phyloP scores from a whole-genome alignment of 2,888 invertebrate species.

The Timandra comae region DNA sequence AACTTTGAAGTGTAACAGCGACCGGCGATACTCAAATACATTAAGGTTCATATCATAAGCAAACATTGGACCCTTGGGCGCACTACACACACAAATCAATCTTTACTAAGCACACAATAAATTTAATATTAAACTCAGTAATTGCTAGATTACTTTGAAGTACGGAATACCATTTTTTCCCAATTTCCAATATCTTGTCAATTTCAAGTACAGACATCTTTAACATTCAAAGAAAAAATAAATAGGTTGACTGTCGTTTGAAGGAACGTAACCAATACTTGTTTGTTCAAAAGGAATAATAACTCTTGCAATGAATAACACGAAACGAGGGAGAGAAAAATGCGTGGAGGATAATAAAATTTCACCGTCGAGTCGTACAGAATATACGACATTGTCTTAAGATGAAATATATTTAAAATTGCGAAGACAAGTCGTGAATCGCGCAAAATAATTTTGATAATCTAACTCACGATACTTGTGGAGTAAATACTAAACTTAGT shows the following conservation, averaged over 20 bases:
- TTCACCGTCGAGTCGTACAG: conserved; percentile 24
- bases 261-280: conserved; percentile 18
- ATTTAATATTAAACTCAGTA: not conserved
- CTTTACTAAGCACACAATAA: too few relatives aligned
- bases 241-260: conserved; percentile 1
- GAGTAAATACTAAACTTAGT: too few relatives aligned
- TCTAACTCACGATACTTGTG: too few relatives aligned
- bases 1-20: too few relatives aligned
- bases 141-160: not conserved
- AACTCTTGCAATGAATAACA: conserved; percentile 36
- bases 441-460: too few relatives aligned
- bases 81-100: too few relatives aligned
- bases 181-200: conserved; percentile 1
- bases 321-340: conserved; percentile 27
- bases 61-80: too few relatives aligned
- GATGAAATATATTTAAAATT: too few relatives aligned
- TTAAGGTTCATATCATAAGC: too few relatives aligned
- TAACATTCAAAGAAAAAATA: conserved; percentile 2
- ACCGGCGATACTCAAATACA: too few relatives aligned
- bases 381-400: conserved; percentile 39
- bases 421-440: too few relatives aligned
- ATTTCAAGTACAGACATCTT: conserved; percentile 1
- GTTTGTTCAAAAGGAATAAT: conserved; percentile 35
- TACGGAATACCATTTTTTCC: not conserved
- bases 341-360: conserved; percentile 40